A percentile compares a stretch with the other conserved stretches of the same genome.
Conservation (phyloP, 2,797 vertebrate genomes). For the Trematomus bernacchii region DNA sequence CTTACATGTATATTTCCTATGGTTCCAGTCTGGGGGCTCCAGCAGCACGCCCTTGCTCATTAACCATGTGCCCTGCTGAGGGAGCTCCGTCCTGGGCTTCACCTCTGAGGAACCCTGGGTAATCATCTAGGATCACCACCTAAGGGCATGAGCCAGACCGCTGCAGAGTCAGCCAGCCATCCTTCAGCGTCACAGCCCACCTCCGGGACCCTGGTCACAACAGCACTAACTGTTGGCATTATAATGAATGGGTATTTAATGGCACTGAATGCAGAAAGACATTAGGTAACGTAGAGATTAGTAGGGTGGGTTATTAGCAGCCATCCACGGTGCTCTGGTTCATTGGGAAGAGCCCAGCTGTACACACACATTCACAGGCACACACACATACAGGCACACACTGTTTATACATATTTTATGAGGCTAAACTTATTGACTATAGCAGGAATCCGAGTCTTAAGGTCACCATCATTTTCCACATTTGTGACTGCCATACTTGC, state of each 20-base stretch:
- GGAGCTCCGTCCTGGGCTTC: conserved; percentile 63
- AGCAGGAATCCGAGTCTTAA: conserved; percentile 37
- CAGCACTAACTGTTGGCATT: conserved; percentile 66
- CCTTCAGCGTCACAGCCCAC: conserved; percentile 38
- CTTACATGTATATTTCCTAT: conserved; percentile 52
- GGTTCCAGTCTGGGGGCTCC: conserved; percentile 57
- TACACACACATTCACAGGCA: conserved; percentile 12
- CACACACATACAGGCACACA: conserved; percentile 12
- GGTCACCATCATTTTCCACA: conserved; percentile 58
- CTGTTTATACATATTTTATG: conserved; percentile 45
- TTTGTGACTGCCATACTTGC: conserved; percentile 50
- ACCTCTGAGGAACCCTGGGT: conserved; percentile 67
- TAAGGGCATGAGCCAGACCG: conserved; percentile 47
- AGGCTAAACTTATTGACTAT: conserved; percentile 47
- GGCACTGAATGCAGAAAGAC: conserved; percentile 63
- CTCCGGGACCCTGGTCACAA: conserved; percentile 63
- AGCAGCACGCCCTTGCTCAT: conserved; percentile 59
- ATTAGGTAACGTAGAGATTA: conserved; percentile 78
- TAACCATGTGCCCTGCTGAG: conserved; percentile 68
- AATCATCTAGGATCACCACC: conserved; percentile 71
- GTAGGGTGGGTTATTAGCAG: conserved; percentile 83
- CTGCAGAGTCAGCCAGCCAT: conserved; percentile 39
- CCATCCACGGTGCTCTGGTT: conserved; percentile 78
- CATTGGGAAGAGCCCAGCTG: conserved; percentile 77
- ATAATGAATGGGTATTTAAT: conserved; percentile 78